Conservation (phyloP, 2,888 invertebrate genomes). For the Cataglyphis altisquamis region DNA sequence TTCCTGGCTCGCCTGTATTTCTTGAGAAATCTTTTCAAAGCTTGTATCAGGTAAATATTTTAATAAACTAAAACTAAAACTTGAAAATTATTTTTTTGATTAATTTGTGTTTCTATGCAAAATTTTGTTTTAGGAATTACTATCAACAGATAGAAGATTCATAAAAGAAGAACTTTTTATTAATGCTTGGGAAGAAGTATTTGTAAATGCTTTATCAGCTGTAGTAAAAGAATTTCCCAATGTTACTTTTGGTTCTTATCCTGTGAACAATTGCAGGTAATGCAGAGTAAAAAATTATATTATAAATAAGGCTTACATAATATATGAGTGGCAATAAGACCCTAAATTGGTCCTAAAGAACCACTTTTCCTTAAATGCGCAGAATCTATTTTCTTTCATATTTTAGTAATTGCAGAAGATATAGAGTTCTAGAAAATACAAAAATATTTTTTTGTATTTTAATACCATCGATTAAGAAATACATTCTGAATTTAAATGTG, state of each 20-base stretch:
- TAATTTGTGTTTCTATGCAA: neutral
- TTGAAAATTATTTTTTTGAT: neutral
- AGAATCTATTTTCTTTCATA: too few relatives aligned
- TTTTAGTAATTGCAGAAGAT: too few relatives aligned
- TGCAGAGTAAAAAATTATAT: neutral
- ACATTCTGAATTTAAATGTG: too few relatives aligned
- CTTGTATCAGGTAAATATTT: constrained; percentile 78
- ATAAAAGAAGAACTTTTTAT: constrained; percentile 85
- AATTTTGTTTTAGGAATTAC: constrained; percentile 79
- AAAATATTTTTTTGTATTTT: too few relatives aligned
- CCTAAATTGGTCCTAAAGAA: too few relatives aligned
- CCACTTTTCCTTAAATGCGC: too few relatives aligned
- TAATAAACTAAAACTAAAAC: too few relatives aligned
- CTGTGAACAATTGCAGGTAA: constrained; percentile 86
- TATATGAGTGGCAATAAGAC: too few relatives aligned
- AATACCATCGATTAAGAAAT: too few relatives aligned
- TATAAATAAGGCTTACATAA: constrained; percentile 8
- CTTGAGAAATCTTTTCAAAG: constrained; percentile 85
- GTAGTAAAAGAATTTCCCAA: constrained; percentile 86
- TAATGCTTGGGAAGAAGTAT: constrained; percentile 86
- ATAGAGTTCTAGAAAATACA: too few relatives aligned
- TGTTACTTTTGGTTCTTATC: constrained; percentile 88
- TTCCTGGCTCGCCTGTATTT: constrained; percentile 90
- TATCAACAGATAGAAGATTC: constrained; percentile 85
- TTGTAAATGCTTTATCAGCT: constrained; percentile 84